phyloP scores from a whole-genome alignment of 2,113 vertebrate genomes.

The Microtus richardsoni region DNA sequence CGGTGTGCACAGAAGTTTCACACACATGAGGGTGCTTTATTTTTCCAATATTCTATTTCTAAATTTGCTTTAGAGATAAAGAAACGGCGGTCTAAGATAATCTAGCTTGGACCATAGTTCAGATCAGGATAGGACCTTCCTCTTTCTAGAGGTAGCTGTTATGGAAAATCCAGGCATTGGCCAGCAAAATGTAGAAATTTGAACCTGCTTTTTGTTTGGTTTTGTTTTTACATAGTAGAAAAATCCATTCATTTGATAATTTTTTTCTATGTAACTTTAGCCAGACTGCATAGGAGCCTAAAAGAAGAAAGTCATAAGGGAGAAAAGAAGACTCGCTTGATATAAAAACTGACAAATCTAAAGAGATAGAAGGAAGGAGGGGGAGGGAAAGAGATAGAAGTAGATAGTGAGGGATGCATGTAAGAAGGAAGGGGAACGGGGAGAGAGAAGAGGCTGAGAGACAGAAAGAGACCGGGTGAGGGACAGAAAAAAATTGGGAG shows the following conservation, averaged over 20 bases:
- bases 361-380: slow-evolving; percentile 40
- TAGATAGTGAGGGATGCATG: neutral
- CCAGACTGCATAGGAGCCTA: neutral
- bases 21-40: neutral
- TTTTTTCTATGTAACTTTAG: neutral
- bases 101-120: neutral
- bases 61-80: neutral
- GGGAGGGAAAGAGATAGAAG: neutral
- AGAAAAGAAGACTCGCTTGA: neutral
- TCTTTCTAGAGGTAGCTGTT: neutral
- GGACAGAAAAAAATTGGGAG: neutral
- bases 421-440: neutral
- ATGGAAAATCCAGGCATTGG: neutral
- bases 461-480: neutral
- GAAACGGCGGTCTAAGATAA: neutral
- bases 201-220: neutral
- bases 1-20: neutral
- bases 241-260: neutral
- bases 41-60: neutral
- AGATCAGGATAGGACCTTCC: neutral
- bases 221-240: neutral
- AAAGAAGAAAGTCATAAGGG: neutral
- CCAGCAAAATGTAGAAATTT: neutral
- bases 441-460: neutral
- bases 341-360: slow-evolving; percentile 26